Base-by-base conservation (phyloP, 2,113 vertebrate genomes). In the Grammomys surdaster region DNA sequence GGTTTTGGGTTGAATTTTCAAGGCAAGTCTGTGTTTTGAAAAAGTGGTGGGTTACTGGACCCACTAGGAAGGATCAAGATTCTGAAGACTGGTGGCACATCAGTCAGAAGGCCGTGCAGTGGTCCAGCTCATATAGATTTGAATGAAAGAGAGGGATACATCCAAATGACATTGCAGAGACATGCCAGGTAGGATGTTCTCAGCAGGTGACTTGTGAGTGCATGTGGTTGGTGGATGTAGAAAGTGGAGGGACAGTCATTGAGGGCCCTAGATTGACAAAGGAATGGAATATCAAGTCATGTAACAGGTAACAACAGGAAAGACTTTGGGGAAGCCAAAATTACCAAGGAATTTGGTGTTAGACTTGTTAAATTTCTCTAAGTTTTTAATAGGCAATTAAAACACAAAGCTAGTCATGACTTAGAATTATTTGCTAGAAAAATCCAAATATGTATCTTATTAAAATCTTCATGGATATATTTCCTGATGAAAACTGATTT, bases 361-460 rank as follows among this genome's bases (percentile, higher is more conserved):
- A 48, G 13, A 93, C 24, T 89, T 93, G 31, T 77, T 78, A 88
- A 82, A 77, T 87, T 73, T 87, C 28, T 81, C n/a, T 54, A 40
- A 33, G 12, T 78, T 93, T 96, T 65, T 89, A 87, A 87, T 7
- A 96, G 54, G 22, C 60, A 84, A 89, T 87, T 91, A 69, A 78
- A 93, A 22, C 84, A 65, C 63, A 89, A 94, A 48, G 26, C 40
- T 87, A 94, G 19, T 73, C 65, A 91, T 77, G 51, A 77, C 91
- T 92, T 89, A 93, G 67, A 96, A 96, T 78, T 77, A 91, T 78
- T 54, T 87, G 22, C 36, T 19, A 87, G 22, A 70, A 24, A 96
- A 89, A 93, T 91, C 1, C 70, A 48, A 91, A 82, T 63, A 90
- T 36, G 70, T 75, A 48, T 88, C 88, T 93, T 75, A 88, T 90